Base-by-base conservation (phyloP, 1,140 invertebrate species). In the Bombus soroeensis region DNA sequence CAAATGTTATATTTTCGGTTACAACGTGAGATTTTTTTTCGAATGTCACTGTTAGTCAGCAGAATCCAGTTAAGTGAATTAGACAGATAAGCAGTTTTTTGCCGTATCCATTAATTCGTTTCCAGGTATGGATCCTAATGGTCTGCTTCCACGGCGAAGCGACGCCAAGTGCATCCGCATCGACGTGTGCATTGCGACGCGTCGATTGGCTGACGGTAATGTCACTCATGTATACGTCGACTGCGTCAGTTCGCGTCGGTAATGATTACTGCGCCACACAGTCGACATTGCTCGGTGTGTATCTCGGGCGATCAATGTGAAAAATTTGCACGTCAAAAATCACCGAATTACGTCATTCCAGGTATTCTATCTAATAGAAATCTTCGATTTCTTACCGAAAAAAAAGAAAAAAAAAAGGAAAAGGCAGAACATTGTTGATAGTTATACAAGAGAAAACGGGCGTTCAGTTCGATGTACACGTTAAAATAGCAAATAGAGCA, bases 181-280 rank as follows among this genome's bases (percentile, higher is more conserved):
- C 43, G 70, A 43, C 64, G 34, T 74, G 57, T 71, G 75, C 59
- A 79, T 43, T 73, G 71, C 62, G 32, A n/a, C 62, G 59, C 81
- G 81, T 39, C 62, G 75, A 89, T 80, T 90, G 86, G 86, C 82
- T 53, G 88, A 89, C 86, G 89, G 89, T 90, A 90, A 90, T 72
- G 89, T 83, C 75, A 71, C 66, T 76, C 74, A 68, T 89, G 85
- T 75, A 43, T 64, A 53, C 66, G 79, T 86, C 64, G 86, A 66
- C 82, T 32, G 70, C 74, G 87, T 25, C 76, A 75, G 80, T 64
- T 89, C 88, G 62, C 82, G 88, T 87, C 88, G 89, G 73, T 89
- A 90, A 90, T 83, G 76, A 64, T 83, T 73, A 70, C 68, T 34
- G 72, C 71, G 53, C 25, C n/a, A 32, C 68, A 66, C 71, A 84